Evolutionary conservation across 2,113 vertebrate genomes (phyloP), one percentile per base, ranked within the genome.

Genomic region (Oreotrochilus melanogaster): DNA sequence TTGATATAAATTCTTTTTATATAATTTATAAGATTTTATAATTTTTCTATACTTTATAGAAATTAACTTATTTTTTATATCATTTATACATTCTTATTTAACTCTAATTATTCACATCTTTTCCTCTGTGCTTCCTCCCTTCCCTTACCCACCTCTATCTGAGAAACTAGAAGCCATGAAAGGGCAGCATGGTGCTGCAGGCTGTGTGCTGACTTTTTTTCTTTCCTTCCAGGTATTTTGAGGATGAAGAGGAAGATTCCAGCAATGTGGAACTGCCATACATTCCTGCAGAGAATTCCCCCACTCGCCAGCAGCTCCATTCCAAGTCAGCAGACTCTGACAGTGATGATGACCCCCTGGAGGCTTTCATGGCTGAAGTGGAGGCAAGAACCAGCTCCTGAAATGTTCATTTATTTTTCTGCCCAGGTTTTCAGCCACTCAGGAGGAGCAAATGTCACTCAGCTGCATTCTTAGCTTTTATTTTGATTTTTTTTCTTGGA

Each of bases 321-420:
- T 97, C 99, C 47, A 98, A 99, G 51, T 97, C 98, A 1, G 96
- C 95, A 1, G 99, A 99, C 76, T 99, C 99, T 50, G 99, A 99
- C 97, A 99, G 99, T 4, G 99, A 99, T 30, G 99, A 99, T 72
- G 99, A 99, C 85, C 99, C 99, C 35, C 98, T 99, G 85, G 99
- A 99, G 92, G 99, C 99, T 30, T 99, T 99, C 90, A 99, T 99
- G 99, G 99, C 99, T 85, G 99, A 99, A 98, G 99, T 99, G 83
- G 99, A 99, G 98, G 99, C 99, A 95, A 98, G 98, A 51, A 39
- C n/a, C 5, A 0, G 50, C 89, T 89, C 2, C 0, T 51, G 75
- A 56, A 33, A 56, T 69, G 39, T 86, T 92, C 37, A 23, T 86
- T 43, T 18, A 8, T 15, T 82, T 67, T 1, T 48, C 17, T 56